Evolutionary conservation across 1,140 invertebrate genomes (phyloP), one percentile per base, ranked within the genome.

Genomic region (Drosophila nasuta): DNA sequence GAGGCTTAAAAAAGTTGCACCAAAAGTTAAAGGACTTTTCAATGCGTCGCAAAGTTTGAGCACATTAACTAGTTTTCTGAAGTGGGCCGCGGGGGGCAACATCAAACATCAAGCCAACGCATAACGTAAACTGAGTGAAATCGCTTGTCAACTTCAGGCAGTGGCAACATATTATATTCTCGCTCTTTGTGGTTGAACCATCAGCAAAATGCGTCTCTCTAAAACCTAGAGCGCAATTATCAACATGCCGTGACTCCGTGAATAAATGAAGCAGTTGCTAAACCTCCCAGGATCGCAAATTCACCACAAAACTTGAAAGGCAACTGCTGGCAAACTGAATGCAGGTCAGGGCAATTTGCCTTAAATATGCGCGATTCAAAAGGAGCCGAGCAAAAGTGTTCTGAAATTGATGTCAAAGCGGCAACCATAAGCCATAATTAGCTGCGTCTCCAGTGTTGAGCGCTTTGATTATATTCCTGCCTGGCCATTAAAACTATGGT

Each of bases 101-200:
- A 25, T 25, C 20, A 4, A 25, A 25, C 20, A 25, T 25, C 20
- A 25, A 25, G 20, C 0, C 0, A 25, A 25, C 20, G 0, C 3
- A 25, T 25, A 25, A 25, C 64, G 71, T 56, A 15, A 15, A 11
- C 13, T 8, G 35, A 57, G 17, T 52, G 45, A 65, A 78, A 66
- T 81, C 78, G 48, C 65, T 65, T 71, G 59, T 78, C 80, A 81
- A 74, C 74, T 49, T 59, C 46, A 25, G 20, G 20, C 20, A 57
- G 35, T 3, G 15, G 13, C 28, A 60, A 67, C 75, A 59, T 46
- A 41, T 58, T 56, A 10, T 10, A 10, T 10, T 7, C 45, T 15
- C 46, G 13, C 28, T 41, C 52, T 69, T 70, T 52, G 43, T 33
- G 30, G 17, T 3, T 11, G 8, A 28, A 43, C 15, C 15, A 25